phyloP scores from a whole-genome alignment of 2,797 vertebrate genomes.

The Lates japonicus region DNA sequence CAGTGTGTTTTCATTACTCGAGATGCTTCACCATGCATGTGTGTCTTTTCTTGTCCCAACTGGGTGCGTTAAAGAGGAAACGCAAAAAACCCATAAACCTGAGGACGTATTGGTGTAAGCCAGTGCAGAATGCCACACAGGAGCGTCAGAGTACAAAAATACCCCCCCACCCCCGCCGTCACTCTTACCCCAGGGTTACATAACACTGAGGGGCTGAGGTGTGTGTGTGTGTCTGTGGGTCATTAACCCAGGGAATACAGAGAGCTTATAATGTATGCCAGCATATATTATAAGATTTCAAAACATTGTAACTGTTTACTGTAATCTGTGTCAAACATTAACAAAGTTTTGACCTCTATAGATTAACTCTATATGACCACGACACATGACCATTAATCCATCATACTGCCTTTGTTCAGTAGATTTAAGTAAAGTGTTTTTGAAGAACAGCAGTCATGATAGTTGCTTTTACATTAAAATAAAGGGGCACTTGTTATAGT shows the following conservation, averaged over 20 bases:
- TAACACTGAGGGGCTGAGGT: constrained; percentile 51
- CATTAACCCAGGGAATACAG: constrained; percentile 44
- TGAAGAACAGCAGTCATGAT: background rate
- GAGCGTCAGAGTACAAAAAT: constrained; percentile 64
- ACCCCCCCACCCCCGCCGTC: constrained; percentile 43
- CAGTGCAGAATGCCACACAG: constrained; percentile 70
- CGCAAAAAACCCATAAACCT: constrained; percentile 29
- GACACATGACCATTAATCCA: constrained; percentile 1
- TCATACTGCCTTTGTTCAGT: background rate
- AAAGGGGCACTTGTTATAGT: background rate
- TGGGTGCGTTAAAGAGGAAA: constrained; percentile 43
- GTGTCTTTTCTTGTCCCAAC: constrained; percentile 11
- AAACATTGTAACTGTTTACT: constrained; percentile 20
- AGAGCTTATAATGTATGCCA: constrained; percentile 34
- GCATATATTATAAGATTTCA: constrained; percentile 24
- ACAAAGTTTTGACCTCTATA: background rate
- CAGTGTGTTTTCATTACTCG: constrained; percentile 27
- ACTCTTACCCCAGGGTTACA: constrained; percentile 56
- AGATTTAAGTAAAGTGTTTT: background rate
- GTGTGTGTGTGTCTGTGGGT: constrained; percentile 4
- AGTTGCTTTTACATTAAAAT: background rate
- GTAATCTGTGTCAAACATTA: too few relatives aligned
- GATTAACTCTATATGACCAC: constrained; percentile 4
- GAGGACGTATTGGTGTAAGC: constrained; percentile 40
- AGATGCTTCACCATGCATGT: constrained; percentile 18